Conservation (phyloP, 2,888 invertebrate genomes). For the Epiperipatus broadwayi region DNA sequence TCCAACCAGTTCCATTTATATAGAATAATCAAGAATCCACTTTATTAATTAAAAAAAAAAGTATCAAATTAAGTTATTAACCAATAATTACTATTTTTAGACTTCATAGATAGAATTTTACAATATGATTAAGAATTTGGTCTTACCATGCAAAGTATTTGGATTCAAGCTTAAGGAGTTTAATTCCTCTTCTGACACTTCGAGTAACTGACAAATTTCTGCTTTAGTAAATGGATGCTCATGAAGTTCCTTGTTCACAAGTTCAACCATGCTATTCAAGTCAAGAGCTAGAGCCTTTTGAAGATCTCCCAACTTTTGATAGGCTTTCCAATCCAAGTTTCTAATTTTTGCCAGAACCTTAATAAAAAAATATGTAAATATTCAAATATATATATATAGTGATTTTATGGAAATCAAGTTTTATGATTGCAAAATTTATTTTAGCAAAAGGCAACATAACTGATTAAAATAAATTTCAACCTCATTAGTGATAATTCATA, state of each 20-base stretch:
- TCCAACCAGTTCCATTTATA: too few species aligned
- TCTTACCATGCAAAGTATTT: constrained; percentile 42
- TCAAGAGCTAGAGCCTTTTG: constrained; percentile 44
- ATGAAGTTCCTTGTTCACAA: constrained; percentile 43
- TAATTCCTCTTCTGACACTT: constrained; percentile 38
- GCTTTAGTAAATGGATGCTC: constrained; percentile 45
- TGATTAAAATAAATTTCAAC: too few species aligned
- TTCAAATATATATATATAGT: too few species aligned
- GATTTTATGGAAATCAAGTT: not conserved
- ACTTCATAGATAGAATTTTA: too few species aligned
- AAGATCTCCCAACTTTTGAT: constrained; percentile 49
- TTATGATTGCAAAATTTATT: not conserved
- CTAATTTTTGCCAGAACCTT: constrained; percentile 45
- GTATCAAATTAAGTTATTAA: too few species aligned
- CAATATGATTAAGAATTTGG: too few species aligned
- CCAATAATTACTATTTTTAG: too few species aligned
- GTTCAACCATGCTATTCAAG: constrained; percentile 46
- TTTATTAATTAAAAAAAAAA: too few species aligned
- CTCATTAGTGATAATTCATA: too few species aligned
- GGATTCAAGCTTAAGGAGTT: constrained; percentile 43
- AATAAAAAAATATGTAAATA: not conserved
- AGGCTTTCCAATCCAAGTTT: constrained; percentile 41
- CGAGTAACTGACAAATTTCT: constrained; percentile 38
- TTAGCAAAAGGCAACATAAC: not conserved
- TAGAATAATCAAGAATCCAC: too few species aligned